These are phyloP conservation scores for Hybognathus amarus DNA, from an alignment of 2,797 vertebrate genomes.

Conservation along the genomic window DNA sequence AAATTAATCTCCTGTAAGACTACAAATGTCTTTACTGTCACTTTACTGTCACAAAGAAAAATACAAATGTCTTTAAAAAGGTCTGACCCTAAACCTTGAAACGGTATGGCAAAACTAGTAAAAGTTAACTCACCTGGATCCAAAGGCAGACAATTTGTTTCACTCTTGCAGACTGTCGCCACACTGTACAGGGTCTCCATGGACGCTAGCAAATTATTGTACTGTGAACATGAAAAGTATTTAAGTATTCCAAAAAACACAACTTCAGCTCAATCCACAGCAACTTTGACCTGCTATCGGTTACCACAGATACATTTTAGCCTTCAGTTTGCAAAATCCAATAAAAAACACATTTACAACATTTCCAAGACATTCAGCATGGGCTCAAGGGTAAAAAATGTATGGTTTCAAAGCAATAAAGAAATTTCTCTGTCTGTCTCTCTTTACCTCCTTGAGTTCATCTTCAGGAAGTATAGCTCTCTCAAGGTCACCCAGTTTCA, in stretches of 20 bases:
- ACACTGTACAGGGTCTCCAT: slow-evolving; percentile 95
- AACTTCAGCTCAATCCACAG: neutral
- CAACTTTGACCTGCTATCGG: neutral
- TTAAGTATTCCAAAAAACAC: too few species aligned
- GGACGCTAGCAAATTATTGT: slow-evolving; percentile 86
- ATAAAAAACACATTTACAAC: neutral
- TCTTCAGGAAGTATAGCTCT: slow-evolving; percentile 81
- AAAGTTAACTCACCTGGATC: slow-evolving; percentile 84
- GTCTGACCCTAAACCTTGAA: neutral
- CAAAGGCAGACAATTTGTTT: slow-evolving; percentile 79
- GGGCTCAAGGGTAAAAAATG: neutral
- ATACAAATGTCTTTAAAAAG: neutral
- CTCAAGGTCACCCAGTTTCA: slow-evolving; percentile 90
- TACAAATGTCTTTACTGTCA: neutral
- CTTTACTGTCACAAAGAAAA: slow-evolving; percentile 1
- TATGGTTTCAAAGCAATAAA: too few species aligned
- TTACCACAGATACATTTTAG: neutral
- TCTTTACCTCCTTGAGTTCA: slow-evolving; percentile 87
- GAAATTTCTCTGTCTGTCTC: neutral
- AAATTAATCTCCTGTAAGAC: neutral
- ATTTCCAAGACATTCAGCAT: neutral
- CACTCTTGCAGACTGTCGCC: slow-evolving; percentile 84
- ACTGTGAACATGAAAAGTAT: slow-evolving; percentile 79
- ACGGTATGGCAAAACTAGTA: neutral
- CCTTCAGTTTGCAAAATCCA: neutral